Conservation (phyloP, 1,140 invertebrate genomes). For the Drosophila sturtevanti region DNA sequence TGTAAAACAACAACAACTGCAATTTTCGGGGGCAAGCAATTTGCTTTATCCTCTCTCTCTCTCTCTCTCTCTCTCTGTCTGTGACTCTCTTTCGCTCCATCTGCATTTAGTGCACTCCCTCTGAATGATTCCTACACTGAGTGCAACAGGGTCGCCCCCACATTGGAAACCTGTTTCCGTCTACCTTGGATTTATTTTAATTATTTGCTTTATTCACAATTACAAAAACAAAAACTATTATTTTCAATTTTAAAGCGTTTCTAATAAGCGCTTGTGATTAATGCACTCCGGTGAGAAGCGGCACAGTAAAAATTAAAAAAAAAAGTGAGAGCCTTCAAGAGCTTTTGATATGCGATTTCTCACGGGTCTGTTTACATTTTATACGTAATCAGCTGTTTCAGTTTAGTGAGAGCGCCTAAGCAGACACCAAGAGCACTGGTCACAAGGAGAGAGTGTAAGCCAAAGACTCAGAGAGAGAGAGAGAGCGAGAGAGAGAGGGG, state of each 20-base stretch:
- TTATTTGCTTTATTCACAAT: conserved; percentile 56
- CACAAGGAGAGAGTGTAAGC: background rate
- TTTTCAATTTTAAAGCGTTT: conserved; percentile 61
- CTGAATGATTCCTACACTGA: background rate
- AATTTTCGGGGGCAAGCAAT: conserved; percentile 28
- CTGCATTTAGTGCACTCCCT: background rate
- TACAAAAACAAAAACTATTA: conserved; percentile 26
- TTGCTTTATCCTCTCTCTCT: background rate
- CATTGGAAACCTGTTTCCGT: conserved; percentile 67
- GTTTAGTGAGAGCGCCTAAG: conserved; percentile 49
- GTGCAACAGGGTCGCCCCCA: conserved; percentile 37
- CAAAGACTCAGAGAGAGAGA: background rate
- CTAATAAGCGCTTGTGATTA: conserved; percentile 41
- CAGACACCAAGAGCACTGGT: background rate
- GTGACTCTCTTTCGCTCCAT: background rate
- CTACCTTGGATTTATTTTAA: conserved; percentile 75
- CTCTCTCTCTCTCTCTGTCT: conserved; percentile 1
- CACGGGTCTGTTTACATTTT: conserved; percentile 72
- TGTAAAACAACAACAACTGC: conserved; percentile 31
- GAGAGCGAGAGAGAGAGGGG: conserved; percentile 7
- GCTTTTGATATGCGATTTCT: conserved; percentile 40
- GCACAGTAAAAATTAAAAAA: conserved; percentile 18
- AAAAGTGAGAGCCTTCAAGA: conserved; percentile 46
- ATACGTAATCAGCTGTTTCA: conserved; percentile 68
- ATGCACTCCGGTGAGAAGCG: conserved; percentile 25